phyloP scores from a whole-genome alignment of 2,797 vertebrate species.

The Xyrichtys novacula region DNA sequence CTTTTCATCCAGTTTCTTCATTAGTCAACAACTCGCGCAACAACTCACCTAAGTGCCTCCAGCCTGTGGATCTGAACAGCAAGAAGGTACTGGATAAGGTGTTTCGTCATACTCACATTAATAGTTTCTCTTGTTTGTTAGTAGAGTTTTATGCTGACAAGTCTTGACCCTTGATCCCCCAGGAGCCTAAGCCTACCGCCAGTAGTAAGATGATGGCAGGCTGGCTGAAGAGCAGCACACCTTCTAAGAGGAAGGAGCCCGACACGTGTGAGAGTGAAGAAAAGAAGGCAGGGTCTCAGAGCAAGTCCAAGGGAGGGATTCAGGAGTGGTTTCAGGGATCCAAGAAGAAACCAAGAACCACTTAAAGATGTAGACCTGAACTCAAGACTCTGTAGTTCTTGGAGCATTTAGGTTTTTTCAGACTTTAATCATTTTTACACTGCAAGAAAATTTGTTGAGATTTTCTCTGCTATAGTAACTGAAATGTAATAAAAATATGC shows the following conservation, averaged over 20 bases:
- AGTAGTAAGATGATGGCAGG: conserved; percentile 89
- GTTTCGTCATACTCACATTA: neutral
- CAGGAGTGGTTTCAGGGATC: conserved; percentile 81
- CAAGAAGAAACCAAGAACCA: conserved; percentile 82
- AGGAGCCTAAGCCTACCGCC: conserved; percentile 85
- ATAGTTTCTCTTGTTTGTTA: neutral
- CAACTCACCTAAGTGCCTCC: conserved; percentile 89
- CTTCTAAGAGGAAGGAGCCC: conserved; percentile 83
- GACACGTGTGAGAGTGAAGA: conserved; percentile 51
- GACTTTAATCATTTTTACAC: neutral
- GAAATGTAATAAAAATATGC: conserved; percentile 2
- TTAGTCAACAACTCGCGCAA: conserved; percentile 92
- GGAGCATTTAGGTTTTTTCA: neutral
- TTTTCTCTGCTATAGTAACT: conserved; percentile 3
- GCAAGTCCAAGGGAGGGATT: conserved; percentile 62
- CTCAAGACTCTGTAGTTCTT: neutral
- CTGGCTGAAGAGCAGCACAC: conserved; percentile 87
- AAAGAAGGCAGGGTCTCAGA: conserved; percentile 60
- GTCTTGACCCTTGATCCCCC: conserved; percentile 26
- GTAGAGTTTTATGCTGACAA: conserved; percentile 11
- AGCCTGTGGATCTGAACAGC: conserved; percentile 81
- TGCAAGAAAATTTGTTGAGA: neutral
- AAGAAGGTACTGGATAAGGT: conserved; percentile 82
- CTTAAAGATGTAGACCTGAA: conserved; percentile 34
- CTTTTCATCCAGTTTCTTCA: conserved; percentile 92